Percentiles rank a stretch among this genome's conserved stretches.
Conservation (phyloP, 2,888 invertebrate species). For the Patella depressa region DNA sequence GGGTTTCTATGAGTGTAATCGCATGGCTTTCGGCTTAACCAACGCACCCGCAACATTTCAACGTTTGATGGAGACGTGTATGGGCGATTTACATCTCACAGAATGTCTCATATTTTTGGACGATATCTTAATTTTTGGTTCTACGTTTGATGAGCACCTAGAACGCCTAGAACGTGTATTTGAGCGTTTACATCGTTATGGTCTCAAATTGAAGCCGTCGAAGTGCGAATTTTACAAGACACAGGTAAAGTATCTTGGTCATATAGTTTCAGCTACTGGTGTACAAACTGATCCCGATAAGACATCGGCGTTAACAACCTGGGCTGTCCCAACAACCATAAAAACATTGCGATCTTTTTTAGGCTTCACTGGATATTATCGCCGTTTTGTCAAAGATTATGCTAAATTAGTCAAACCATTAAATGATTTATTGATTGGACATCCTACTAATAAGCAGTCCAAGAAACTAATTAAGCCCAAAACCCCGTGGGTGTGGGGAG, state of each 20-base stretch:
- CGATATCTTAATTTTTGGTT: conserved; percentile 39
- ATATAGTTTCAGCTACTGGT: too few relatives aligned
- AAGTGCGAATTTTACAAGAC: conserved; percentile 27
- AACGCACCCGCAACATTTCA: conserved; percentile 36
- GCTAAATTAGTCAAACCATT: conserved; percentile 32
- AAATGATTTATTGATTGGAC: conserved; percentile 24
- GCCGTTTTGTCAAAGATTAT: conserved; percentile 31
- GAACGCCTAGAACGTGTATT: conserved; percentile 32
- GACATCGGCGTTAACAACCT: too few relatives aligned
- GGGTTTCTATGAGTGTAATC: conserved; percentile 36
- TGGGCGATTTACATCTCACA: conserved; percentile 32
- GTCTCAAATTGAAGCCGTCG: conserved; percentile 32
- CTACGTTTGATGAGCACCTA: conserved; percentile 30
- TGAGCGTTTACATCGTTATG: conserved; percentile 18
- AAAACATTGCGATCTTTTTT: too few relatives aligned
- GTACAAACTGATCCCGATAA: too few relatives aligned
- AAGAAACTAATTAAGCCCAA: neutral
- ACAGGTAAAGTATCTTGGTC: conserved; percentile 35
- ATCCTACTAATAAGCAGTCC: conserved; percentile 15
- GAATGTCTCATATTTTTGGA: conserved; percentile 38
- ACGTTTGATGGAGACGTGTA: conserved; percentile 33
- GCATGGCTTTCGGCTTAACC: conserved; percentile 35
- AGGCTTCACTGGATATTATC: conserved; percentile 23
- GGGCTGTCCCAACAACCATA: conserved; percentile 26
- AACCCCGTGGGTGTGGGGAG: too few relatives aligned